Base-by-base conservation (phyloP, 2,888 invertebrate genomes). In the Sicus ferrugineus region DNA sequence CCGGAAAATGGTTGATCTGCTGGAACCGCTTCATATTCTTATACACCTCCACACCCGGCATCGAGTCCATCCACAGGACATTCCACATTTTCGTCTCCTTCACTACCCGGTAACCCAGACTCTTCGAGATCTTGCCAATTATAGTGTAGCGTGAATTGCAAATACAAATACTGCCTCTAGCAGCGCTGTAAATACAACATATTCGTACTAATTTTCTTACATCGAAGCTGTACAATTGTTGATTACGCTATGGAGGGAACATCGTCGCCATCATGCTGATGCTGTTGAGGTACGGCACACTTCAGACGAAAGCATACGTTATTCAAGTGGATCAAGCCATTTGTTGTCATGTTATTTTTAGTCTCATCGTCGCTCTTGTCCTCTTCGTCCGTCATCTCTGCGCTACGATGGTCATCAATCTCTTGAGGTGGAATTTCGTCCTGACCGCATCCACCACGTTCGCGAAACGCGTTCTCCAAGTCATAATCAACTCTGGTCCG, bases 1-100 rank as follows among this genome's bases (percentile, higher is more conserved):
- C 94, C 1, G 96, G 96, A 82, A 96, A 97, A 85, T 97, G 96
- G 84, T 97, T 97, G 72, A 96, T 93, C 81, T 94, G 92, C 86
- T 96, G 93, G 84, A 92, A 97, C 73, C 95, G 88, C 84, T 94
- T 95, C 95, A 97, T 94, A 77, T 94, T 94, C 84, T 95, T 95
- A 59, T 93, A 94, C 66, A 93, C 86, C 78, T 96, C 95, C 2
- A 95, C 89, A 11, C 94, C 92, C 23, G 96, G 92, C 75, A 93
- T 92, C 78, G 92, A 89, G 82, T 96, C 96, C 0, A 94, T 83
- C 96, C 96, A 97, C 80, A 92, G 93, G 74, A 97, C 89, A 82
- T 94, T 94, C 96, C 96, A 97, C 66, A 91, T 89, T 70, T 94
- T 93, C 61, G 90, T 89, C 75, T 94, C 94, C 0, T 89, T 88